A percentile compares a stretch with the other conserved stretches of the same genome.
phyloP scores from a whole-genome alignment of 2,888 invertebrate species.

The Hydropsyche betteni region DNA sequence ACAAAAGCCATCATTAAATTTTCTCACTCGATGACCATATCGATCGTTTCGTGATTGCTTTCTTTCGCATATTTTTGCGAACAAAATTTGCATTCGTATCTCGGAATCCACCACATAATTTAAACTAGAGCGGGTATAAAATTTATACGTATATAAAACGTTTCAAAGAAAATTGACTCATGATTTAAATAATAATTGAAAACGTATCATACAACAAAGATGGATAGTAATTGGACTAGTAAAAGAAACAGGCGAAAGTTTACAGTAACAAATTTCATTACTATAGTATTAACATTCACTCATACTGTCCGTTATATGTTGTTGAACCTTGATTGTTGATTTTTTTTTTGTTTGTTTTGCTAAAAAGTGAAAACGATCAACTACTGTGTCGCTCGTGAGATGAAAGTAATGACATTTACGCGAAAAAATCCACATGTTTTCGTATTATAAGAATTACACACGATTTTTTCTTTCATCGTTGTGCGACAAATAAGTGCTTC shows the following conservation, averaged over 20 bases:
- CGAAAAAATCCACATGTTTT: neutral
- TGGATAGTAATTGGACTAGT: too few species aligned
- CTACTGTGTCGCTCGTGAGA: slow-evolving; percentile 9
- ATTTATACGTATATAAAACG: too few species aligned
- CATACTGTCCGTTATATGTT: neutral
- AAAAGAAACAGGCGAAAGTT: too few species aligned
- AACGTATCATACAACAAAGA: too few species aligned
- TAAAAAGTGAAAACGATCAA: slow-evolving; percentile 14
- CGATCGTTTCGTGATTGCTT: neutral
- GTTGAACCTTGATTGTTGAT: slow-evolving; percentile 1
- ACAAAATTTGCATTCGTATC: neutral
- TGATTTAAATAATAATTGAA: too few species aligned
- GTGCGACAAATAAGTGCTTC: too few species aligned
- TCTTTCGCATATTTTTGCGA: neutral
- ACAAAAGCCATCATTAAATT: slow-evolving; percentile 23
- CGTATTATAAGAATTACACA: too few species aligned
- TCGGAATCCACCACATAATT: neutral
- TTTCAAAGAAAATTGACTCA: too few species aligned
- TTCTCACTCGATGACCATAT: neutral
- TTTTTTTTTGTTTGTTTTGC: neutral
- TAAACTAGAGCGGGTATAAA: too few species aligned
- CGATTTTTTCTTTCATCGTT: too few species aligned
- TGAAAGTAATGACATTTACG: neutral
- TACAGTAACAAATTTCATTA: too few species aligned
- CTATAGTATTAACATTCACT: neutral